These are phyloP conservation scores for Chaenocephalus aceratus DNA, from an alignment of 2,113 vertebrate genomes.

Conservation along the genomic window DNA sequence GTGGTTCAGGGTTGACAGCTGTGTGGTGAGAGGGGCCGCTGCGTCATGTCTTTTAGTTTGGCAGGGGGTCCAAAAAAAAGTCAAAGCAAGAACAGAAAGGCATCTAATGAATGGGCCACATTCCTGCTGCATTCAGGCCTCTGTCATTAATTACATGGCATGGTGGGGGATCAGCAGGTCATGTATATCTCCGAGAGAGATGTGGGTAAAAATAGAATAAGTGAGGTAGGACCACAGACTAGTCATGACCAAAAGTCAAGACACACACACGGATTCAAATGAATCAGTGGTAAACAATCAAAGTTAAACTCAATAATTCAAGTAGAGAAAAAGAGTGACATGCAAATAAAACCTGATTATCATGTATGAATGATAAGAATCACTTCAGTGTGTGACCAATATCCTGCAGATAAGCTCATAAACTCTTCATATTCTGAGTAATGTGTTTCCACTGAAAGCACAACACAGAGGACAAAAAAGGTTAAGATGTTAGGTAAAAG, in stretches of 20 bases:
- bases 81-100: slow-evolving; percentile 47
- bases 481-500: neutral
- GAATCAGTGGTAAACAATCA: too few relatives aligned
- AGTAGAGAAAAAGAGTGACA: too few relatives aligned
- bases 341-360: neutral
- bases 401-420: slow-evolving; percentile 7
- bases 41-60: slow-evolving; percentile 12
- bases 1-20: slow-evolving; percentile 68
- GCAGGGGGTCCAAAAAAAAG: slow-evolving; percentile 45
- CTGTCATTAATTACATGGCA: slow-evolving; percentile 14
- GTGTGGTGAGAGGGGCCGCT: neutral
- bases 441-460: neutral
- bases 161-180: slow-evolving; percentile 18
- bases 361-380: neutral
- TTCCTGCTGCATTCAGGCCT: slow-evolving; percentile 48
- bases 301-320: neutral
- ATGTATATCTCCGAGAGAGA: slow-evolving; percentile 8
- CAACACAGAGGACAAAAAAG: too few relatives aligned
- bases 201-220: slow-evolving; percentile 66
- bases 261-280: neutral
- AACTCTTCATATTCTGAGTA: neutral
- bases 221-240: neutral
- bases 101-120: slow-evolving; percentile 44
- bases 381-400: neutral
- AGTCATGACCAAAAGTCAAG: slow-evolving; percentile 30